These are phyloP conservation scores for Drosophila arizonae DNA, from an alignment of 1,140 invertebrate species.

Conservation along the genomic window DNA sequence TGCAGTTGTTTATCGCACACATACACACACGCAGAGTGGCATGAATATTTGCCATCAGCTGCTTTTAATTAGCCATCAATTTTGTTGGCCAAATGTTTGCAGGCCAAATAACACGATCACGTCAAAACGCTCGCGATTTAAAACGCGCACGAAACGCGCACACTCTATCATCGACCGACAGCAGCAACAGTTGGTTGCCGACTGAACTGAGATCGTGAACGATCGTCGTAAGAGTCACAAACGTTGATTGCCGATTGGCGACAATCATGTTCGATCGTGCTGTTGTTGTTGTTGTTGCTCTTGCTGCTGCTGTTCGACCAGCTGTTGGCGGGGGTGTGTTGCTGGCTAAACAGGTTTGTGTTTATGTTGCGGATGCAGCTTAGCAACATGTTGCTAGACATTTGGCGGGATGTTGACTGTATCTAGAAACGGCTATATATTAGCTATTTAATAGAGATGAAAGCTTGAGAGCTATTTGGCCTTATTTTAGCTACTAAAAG, in stretches of 20 bases:
- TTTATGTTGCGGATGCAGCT: background rate
- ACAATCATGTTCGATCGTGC: slow-evolving; percentile 41
- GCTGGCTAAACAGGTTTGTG: slow-evolving; percentile 30
- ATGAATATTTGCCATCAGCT: slow-evolving; percentile 38
- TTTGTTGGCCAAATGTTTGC: slow-evolving; percentile 41
- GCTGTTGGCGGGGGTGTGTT: slow-evolving; percentile 42
- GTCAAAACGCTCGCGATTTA: background rate
- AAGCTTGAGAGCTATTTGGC: background rate
- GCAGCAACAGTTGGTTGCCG: slow-evolving; percentile 75
- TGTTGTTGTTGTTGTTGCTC: slow-evolving; percentile 14
- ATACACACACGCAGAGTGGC: background rate
- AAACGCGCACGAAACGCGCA: slow-evolving; percentile 1
- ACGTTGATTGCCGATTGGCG: slow-evolving; percentile 21
- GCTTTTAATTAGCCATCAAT: slow-evolving; percentile 47
- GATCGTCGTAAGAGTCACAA: slow-evolving; percentile 22
- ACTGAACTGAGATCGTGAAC: slow-evolving; percentile 53
- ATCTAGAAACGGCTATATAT: slow-evolving; percentile 2
- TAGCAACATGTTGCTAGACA: slow-evolving; percentile 18
- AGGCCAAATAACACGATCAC: slow-evolving; percentile 19
- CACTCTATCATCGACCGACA: slow-evolving; percentile 17
- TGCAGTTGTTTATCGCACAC: slow-evolving; percentile 31
- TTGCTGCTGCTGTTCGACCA: slow-evolving; percentile 11
- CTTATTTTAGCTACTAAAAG: background rate
- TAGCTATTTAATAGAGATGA: too few relatives aligned
- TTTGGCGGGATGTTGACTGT: background rate